Percentiles rank a stretch among this genome's conserved stretches.
Conservation (phyloP, 2,888 invertebrate genomes). For the Watsonalla binaria region DNA sequence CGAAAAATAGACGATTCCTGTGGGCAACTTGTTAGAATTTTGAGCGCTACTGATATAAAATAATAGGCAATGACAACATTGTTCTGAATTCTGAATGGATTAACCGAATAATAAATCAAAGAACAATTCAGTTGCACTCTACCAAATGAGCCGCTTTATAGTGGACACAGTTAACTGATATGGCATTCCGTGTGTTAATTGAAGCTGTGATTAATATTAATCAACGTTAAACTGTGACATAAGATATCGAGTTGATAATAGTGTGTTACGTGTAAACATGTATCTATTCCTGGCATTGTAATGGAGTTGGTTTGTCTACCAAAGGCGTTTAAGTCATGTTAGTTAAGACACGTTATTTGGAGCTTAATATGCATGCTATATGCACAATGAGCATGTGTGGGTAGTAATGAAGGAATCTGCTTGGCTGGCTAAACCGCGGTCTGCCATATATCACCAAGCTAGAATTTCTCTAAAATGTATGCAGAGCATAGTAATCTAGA, state of each 20-base stretch:
- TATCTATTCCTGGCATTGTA: no score
- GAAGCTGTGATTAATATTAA: slow-evolving; percentile 35
- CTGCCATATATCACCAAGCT: background rate
- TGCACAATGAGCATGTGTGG: background rate
- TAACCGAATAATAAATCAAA: background rate
- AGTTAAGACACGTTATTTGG: no score
- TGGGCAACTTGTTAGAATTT: no score
- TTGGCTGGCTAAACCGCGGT: background rate
- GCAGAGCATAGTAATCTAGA: background rate
- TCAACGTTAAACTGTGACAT: slow-evolving; percentile 26
- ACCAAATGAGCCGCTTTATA: no score
- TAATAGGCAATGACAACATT: no score
- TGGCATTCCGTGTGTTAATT: slow-evolving; percentile 32
- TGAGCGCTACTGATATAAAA: no score
- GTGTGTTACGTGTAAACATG: background rate
- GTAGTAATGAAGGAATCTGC: slow-evolving; percentile 1
- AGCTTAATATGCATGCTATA: background rate
- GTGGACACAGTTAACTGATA: slow-evolving; percentile 10
- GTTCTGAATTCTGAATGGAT: no score
- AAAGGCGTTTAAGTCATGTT: no score
- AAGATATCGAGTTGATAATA: slow-evolving; percentile 10
- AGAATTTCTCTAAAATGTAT: background rate
- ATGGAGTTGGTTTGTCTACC: no score
- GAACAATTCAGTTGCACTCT: background rate
- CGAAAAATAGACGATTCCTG: no score